Evolutionary conservation across 92 coral and sea anemone species (phyloP), one percentile per base, ranked within the genome.

Genomic region (Actinostola sp.): DNA sequence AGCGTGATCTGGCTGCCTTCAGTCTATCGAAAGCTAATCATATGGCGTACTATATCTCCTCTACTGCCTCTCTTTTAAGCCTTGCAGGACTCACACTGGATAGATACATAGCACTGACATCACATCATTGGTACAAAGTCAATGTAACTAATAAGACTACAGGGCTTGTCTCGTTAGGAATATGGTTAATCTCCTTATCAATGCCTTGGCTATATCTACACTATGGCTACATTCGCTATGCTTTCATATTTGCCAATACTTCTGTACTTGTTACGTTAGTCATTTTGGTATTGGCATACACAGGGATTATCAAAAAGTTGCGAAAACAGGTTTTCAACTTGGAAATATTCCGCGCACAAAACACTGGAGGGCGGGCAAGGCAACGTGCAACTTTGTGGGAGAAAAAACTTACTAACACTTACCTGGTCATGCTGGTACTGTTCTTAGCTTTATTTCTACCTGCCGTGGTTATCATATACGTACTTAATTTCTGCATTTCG

Each of bases 221-320:
- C 52, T 83, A 70, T 24, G 87, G 87, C 39, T 81, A 62, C 39
- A 60, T 81, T 34, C 62, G 75, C 0, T 86, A 86, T 55, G 86
- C 83, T n/a, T 86, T 86, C 71, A 76, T 86, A 49, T 86, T 86
- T 57, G 86, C 78, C 9, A 86, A 86, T 36, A 80, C 90, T 11
- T 70, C 83, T 14, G 72, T 86, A 35, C 48, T 86, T 1, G 70
- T 81, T 32, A 82, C 90, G 23, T 75, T 86, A 0, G 57, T 56
- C 13, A 69, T 80, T 27, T 54, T 82, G 23, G 13, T 71, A 17
- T 74, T 80, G 64, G 63, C 86, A 16, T 86, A 73, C 57, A 27
- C 77, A 1, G 50, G 80, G 7, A 75, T 86, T 46, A 41, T 86
- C 29, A 69, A 53, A 30, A 74, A 64, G 44, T 36, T 73, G 8